Evolutionary conservation across 2,797 vertebrate genomes (phyloP), one percentile per base, ranked within the genome.

Genomic region (Anabacerthia variegaticeps): DNA sequence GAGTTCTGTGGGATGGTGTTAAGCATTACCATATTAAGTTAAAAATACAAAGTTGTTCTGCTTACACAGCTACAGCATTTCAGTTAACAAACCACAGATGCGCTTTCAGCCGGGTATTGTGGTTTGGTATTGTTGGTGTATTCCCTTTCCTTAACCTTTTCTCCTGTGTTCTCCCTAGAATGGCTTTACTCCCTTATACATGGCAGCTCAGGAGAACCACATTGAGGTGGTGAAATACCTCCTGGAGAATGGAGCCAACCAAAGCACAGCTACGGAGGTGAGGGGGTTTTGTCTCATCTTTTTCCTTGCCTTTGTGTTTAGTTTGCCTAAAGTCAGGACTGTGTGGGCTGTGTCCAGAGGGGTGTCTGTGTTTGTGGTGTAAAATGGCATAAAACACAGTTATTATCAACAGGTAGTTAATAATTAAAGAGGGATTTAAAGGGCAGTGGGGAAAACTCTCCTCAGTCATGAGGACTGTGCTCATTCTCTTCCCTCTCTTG

Each of bases 141-240:
- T 65, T 44, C 20, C 0, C 0, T 65, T 80, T 77, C 15, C 46
- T 80, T 2, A 2, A 48, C 72, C 0, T 85, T 74, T 85, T 92
- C 56, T 95, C 20, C 3, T 69, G n/a, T 92, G 18, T 95, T 95
- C 22, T 94, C 68, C 86, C 65, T 74, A 99, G 99, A 99, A 99
- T 98, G 99, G 99, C 84, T 99, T 99, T 95, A 99, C 99, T 86
- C 99, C 99, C 17, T 97, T 99, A 54, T 99, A 99, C 92, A 99
- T 99, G 99, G 99, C 99, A 22, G 98, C 99, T 67, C 99, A 99
- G 97, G 99, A 99, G 98, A 99, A 99, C 96, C 99, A 99, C 95
- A 97, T 99, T 58, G 99, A 99, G 41, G 99, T 99, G 89, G 99
- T 99, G 44, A 98, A 99, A 44, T 99, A 99, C 93, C 98, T 99